Evolutionary conservation across 2,113 vertebrate species (phyloP).

Genomic region (Clarias batrachus): DNA sequence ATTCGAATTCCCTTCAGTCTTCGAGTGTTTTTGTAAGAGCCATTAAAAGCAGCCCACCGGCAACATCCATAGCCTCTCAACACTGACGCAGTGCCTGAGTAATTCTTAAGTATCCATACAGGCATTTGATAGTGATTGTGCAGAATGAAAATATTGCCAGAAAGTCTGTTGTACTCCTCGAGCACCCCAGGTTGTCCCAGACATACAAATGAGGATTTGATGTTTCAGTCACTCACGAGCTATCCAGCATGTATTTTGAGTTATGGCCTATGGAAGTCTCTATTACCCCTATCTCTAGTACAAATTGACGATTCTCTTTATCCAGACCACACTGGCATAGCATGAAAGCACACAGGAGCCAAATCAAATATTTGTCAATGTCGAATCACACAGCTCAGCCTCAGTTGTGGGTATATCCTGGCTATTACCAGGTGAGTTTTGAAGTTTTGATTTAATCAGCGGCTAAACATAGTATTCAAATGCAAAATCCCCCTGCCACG

Average conservation of each 20-base stretch:
- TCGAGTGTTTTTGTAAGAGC: slow-evolving; percentile 30
- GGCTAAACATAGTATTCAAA: slow-evolving; percentile 54
- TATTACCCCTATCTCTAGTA: slow-evolving; percentile 41
- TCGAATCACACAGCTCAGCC: slow-evolving; percentile 38
- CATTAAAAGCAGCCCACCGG: slow-evolving; percentile 36
- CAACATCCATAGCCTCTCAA: background rate
- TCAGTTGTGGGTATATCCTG: slow-evolving; percentile 53
- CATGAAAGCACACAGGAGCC: slow-evolving; percentile 46
- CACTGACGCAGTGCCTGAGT: slow-evolving; percentile 25
- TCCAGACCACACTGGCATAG: slow-evolving; percentile 53
- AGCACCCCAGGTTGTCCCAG: slow-evolving; percentile 12
- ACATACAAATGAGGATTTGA: background rate
- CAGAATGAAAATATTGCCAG: slow-evolving; percentile 24
- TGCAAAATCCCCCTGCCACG: slow-evolving; percentile 43
- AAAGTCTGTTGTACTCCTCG: slow-evolving; percentile 2
- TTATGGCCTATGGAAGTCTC: slow-evolving; percentile 43
- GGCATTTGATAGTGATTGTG: slow-evolving; percentile 7
- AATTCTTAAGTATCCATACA: slow-evolving; percentile 29
- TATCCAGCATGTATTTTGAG: slow-evolving; percentile 42
- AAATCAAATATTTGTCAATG: slow-evolving; percentile 56
- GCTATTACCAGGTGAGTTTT: slow-evolving; percentile 55
- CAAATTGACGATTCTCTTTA: slow-evolving; percentile 57
- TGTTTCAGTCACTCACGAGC: slow-evolving; percentile 14
- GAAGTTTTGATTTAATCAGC: slow-evolving; percentile 57
- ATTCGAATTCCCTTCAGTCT: slow-evolving; percentile 34